Percentiles rank a stretch among this genome's conserved stretches.
These are phyloP conservation scores for Alosa sapidissima DNA, from an alignment of 2,797 vertebrate genomes.

Conservation along the genomic window DNA sequence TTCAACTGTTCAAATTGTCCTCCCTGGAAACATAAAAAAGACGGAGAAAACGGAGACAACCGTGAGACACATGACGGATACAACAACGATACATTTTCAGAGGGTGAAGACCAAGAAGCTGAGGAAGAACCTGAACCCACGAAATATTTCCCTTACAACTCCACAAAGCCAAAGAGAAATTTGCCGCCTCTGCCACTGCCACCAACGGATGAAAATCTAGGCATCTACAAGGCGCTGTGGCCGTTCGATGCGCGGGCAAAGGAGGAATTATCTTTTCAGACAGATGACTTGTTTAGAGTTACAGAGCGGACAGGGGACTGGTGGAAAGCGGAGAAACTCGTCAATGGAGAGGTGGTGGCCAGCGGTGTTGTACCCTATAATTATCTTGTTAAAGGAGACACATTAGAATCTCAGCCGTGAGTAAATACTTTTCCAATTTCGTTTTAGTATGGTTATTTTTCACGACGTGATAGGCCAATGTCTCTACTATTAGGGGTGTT, in stretches of 20 bases:
- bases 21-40: not conserved
- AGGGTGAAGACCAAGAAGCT: not conserved
- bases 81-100: not conserved
- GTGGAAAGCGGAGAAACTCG: constrained; percentile 51
- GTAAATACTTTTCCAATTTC: constrained; percentile 47
- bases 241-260: constrained; percentile 54
- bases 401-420: constrained; percentile 60
- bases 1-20: not conserved
- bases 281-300: constrained; percentile 60
- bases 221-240: constrained; percentile 61
- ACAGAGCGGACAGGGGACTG: constrained; percentile 58
- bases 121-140: not conserved
- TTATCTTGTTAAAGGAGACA: constrained; percentile 58
- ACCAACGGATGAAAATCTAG: not conserved
- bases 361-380: constrained; percentile 52
- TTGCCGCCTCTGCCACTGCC: too few species aligned
- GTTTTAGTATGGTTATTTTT: not conserved
- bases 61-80: not conserved
- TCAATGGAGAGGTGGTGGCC: constrained; percentile 27
- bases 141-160: not conserved
- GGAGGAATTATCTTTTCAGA: constrained; percentile 63
- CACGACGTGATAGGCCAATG: too few species aligned
- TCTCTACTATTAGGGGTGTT: too few species aligned
- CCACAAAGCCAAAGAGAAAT: not conserved
- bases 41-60: not conserved